phyloP scores from a whole-genome alignment of 2,113 vertebrate species.

The Hippocampus barbouri region DNA sequence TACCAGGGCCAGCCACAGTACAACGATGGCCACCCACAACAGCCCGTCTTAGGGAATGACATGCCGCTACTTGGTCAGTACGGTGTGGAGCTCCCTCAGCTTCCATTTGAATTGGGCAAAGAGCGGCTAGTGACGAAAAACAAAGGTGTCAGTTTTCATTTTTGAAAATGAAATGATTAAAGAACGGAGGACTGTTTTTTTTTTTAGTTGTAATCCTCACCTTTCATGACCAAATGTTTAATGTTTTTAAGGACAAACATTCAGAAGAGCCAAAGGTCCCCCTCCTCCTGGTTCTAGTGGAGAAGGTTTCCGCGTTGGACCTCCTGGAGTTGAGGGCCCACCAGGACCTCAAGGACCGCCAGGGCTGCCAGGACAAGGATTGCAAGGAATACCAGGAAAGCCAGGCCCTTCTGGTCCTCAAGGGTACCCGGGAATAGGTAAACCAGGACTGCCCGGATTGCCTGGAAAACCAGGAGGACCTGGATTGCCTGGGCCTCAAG shows the following conservation, averaged over 20 bases:
- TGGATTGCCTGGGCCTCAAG: conserved; percentile 63
- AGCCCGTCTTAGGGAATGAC: conserved; percentile 85
- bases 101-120: conserved; percentile 80
- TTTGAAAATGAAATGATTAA: neutral
- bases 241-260: conserved; percentile 55
- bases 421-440: conserved; percentile 71
- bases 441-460: conserved; percentile 71
- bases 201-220: neutral
- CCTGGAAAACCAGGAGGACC: conserved; percentile 71
- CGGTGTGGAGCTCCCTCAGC: conserved; percentile 83
- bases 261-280: conserved; percentile 80
- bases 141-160: conserved; percentile 82
- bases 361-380: conserved; percentile 78
- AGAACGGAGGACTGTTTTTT: neutral
- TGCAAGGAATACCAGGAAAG: conserved; percentile 65
- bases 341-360: conserved; percentile 83
- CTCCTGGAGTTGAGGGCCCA: conserved; percentile 80
- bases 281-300: conserved; percentile 39
- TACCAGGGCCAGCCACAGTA: conserved; percentile 85
- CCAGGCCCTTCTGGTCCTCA: conserved; percentile 65
- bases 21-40: conserved; percentile 82
- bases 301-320: conserved; percentile 80
- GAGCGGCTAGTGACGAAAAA: conserved; percentile 75
- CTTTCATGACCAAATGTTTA: neutral
- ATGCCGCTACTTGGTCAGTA: conserved; percentile 83